phyloP scores from a whole-genome alignment of 1,140 invertebrate genomes.

The Neomicropteryx cornuta region DNA sequence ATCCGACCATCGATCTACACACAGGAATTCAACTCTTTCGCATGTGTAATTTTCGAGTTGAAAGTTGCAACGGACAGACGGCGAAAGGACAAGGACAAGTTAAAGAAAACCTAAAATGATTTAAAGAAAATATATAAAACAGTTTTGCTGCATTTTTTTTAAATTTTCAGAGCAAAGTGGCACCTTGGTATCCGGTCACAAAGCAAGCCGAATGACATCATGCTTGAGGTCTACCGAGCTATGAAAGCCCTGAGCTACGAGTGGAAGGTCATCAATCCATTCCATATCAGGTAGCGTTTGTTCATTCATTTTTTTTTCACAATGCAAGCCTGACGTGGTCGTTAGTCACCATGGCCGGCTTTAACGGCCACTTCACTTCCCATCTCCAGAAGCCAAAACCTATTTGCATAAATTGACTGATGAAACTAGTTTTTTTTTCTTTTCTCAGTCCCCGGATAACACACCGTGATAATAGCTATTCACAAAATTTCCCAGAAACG shows the following conservation, averaged over 20 bases:
- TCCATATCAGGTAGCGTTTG: conserved; percentile 59
- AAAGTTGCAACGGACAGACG: no score
- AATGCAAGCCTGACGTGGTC: no score
- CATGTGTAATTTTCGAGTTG: no score
- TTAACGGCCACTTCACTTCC: no score
- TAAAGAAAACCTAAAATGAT: no score
- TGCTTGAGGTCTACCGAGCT: conserved; percentile 98
- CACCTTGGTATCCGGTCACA: conserved; percentile 97
- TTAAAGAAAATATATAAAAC: no score
- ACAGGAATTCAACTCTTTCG: no score
- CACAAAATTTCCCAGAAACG: no score
- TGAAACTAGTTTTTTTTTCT: conserved; percentile 5
- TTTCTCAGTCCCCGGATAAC: background rate
- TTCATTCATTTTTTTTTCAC: background rate
- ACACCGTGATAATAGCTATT: background rate
- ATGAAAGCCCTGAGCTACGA: conserved; percentile 98
- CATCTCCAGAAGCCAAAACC: no score
- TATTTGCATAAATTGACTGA: background rate
- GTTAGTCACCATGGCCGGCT: no score
- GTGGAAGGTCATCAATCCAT: conserved; percentile 98
- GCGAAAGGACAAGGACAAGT: no score
- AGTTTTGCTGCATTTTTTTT: conserved; percentile 1
- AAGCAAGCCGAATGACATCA: conserved; percentile 98
- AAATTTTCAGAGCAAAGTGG: conserved; percentile 79
- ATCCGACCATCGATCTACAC: no score